phyloP scores from a whole-genome alignment of 2,113 vertebrate species.

The Gobius niger region DNA sequence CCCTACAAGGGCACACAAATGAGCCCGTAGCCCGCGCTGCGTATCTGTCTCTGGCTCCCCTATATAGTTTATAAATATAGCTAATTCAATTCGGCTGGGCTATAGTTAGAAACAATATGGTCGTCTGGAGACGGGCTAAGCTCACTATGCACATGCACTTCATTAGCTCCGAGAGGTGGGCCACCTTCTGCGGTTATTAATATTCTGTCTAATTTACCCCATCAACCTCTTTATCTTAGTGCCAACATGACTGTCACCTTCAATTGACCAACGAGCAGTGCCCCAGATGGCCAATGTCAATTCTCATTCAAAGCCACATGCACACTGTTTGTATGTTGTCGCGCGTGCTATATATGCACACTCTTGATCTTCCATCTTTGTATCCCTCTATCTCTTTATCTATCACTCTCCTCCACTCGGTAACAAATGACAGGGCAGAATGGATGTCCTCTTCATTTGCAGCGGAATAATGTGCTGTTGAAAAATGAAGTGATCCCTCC shows the following conservation, averaged over 20 bases:
- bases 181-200: slow-evolving; percentile 51
- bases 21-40: background rate
- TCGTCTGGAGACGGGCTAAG: background rate
- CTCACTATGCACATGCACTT: slow-evolving; percentile 1
- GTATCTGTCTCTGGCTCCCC: slow-evolving; percentile 1
- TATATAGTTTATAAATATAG: background rate
- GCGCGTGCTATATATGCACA: background rate
- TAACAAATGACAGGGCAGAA: slow-evolving; percentile 59
- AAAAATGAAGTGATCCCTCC: slow-evolving; percentile 72
- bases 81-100: background rate
- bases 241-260: slow-evolving; percentile 48
- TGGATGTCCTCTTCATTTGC: slow-evolving; percentile 71
- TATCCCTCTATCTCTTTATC: slow-evolving; percentile 13
- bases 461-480: slow-evolving; percentile 63
- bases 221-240: slow-evolving; percentile 41
- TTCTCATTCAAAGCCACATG: slow-evolving; percentile 3
- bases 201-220: slow-evolving; percentile 50
- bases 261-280: slow-evolving; percentile 41
- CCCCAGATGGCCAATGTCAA: slow-evolving; percentile 42
- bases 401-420: slow-evolving; percentile 24
- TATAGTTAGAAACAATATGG: background rate
- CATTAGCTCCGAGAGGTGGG: slow-evolving; percentile 15
- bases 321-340: background rate
- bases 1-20: slow-evolving; percentile 16
- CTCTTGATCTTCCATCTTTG: background rate